Evolutionary conservation across 2,797 vertebrate genomes (phyloP).

Genomic region (Pseudotriccus pelzelni): DNA sequence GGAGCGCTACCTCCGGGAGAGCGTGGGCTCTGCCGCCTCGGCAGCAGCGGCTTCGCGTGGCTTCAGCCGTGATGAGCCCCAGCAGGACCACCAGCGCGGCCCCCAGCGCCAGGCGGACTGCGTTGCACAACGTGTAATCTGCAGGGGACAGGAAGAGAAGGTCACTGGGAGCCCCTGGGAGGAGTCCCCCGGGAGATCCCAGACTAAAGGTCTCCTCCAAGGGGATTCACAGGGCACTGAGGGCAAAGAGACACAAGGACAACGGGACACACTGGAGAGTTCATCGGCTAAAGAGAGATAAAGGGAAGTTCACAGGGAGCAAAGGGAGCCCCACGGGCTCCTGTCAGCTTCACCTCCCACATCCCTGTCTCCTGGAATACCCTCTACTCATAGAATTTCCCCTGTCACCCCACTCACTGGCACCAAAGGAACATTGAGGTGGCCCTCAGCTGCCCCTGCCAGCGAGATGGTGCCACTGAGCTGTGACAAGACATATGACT

Average conservation of each 20-base stretch:
- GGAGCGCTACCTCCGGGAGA: not conserved
- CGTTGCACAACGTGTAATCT: not conserved
- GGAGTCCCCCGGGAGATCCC: not conserved
- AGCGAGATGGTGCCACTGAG: not conserved
- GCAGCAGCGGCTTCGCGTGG: not conserved
- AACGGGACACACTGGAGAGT: not conserved
- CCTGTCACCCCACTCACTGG: not conserved
- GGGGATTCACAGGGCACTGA: not conserved
- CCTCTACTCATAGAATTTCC: not conserved
- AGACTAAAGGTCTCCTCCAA: not conserved
- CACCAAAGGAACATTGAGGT: not conserved
- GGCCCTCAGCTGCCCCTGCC: not conserved
- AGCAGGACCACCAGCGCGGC: not conserved
- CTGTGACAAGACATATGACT: accelerated
- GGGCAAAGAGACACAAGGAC: not conserved
- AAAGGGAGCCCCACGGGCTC: not conserved
- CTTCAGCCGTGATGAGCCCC: not conserved
- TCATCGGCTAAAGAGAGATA: not conserved
- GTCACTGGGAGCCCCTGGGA: not conserved
- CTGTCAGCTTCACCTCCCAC: not conserved
- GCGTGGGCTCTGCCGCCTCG: too few species aligned
- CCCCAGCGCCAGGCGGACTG: not conserved
- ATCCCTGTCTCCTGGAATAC: not conserved
- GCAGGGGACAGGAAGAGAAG: not conserved
- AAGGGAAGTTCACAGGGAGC: not conserved